Percentiles rank a stretch among this genome's conserved stretches.
These are phyloP conservation scores for Oriolus oriolus DNA, from an alignment of 2,113 vertebrate species.

Conservation along the genomic window DNA sequence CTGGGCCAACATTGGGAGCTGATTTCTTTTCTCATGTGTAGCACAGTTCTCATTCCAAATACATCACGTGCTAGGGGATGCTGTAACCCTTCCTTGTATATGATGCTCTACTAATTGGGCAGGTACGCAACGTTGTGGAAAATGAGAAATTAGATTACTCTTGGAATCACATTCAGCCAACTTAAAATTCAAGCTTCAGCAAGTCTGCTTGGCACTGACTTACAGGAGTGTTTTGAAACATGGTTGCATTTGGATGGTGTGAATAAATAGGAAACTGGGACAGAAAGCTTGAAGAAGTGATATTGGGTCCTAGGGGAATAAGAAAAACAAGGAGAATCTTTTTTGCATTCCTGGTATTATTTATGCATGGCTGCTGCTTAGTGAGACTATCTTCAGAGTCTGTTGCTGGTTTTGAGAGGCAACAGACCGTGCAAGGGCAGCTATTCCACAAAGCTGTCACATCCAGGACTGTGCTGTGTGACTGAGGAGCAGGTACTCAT, in stretches of 20 bases:
- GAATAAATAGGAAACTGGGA: slow-evolving; percentile 1
- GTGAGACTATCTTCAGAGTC: not conserved
- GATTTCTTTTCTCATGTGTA: not conserved
- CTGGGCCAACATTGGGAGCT: rapidly evolving
- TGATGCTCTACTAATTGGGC: not conserved
- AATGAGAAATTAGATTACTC: not conserved
- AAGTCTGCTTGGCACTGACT: not conserved
- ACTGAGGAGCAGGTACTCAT: not conserved
- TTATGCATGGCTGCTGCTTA: not conserved
- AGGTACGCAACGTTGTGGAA: not conserved
- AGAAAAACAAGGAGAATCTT: not conserved
- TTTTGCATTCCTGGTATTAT: not conserved
- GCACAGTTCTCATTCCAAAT: not conserved
- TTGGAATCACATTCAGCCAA: not conserved
- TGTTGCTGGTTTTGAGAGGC: not conserved
- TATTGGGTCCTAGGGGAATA: not conserved
- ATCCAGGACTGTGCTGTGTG: not conserved
- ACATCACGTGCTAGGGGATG: not conserved
- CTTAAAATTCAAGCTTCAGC: not conserved
- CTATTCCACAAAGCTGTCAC: not conserved
- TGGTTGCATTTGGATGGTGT: not conserved
- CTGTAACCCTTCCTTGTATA: not conserved
- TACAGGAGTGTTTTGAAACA: not conserved
- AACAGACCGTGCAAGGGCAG: not conserved
- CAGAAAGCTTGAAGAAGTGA: not conserved